Conservation (phyloP, 2,797 vertebrate genomes). For the Poecilia wingei region DNA sequence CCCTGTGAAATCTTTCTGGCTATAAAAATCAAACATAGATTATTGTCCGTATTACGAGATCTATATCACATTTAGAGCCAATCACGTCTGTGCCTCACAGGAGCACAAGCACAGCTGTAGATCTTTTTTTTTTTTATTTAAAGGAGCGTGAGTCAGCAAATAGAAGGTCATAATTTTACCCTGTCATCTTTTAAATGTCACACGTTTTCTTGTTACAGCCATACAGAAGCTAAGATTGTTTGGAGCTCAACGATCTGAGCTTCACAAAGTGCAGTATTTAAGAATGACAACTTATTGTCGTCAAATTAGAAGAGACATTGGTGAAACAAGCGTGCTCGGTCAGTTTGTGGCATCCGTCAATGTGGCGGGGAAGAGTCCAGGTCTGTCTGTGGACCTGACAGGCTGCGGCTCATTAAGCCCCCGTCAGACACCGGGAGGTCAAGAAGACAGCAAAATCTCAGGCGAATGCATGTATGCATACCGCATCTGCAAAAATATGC, state of each 20-base stretch:
- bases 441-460: constrained; percentile 57
- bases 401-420: constrained; percentile 73
- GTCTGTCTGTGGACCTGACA: constrained; percentile 66
- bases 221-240: neutral
- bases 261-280: neutral
- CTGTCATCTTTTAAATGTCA: constrained; percentile 3
- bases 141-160: constrained; percentile 13
- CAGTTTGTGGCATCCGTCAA: constrained; percentile 32
- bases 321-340: constrained; percentile 28
- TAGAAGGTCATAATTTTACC: constrained; percentile 18
- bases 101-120: neutral
- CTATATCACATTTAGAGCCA: constrained; percentile 5
- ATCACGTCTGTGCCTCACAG: neutral
- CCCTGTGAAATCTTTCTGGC: neutral
- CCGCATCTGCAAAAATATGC: constrained; percentile 16
- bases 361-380: constrained; percentile 34
- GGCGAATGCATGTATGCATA: constrained; percentile 27
- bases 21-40: neutral
- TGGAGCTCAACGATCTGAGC: neutral
- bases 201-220: neutral
- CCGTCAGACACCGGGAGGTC: constrained; percentile 70
- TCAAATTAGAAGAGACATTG: constrained; percentile 15
- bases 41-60: neutral
- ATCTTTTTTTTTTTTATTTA: constrained; percentile 12
- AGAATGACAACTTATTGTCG: neutral